phyloP scores from a whole-genome alignment of 2,113 vertebrate species.

The Rhinolophus sinicus region DNA sequence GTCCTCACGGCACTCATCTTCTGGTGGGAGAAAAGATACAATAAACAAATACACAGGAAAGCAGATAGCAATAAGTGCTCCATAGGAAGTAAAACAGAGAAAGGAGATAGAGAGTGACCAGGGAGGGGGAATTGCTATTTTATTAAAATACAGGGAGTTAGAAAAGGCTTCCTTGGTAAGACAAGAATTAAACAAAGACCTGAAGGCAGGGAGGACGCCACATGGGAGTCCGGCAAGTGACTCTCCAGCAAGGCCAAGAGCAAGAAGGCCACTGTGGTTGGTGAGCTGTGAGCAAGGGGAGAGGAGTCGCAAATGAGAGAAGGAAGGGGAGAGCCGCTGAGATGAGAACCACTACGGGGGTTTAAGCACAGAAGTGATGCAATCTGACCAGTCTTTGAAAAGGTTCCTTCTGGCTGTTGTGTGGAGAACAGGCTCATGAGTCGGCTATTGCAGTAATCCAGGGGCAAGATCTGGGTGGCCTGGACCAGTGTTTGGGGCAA shows the following conservation, averaged over 20 bases:
- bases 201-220: not conserved
- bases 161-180: not conserved
- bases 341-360: not conserved
- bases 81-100: not conserved
- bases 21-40: not conserved
- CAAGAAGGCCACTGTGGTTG: not conserved
- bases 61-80: not conserved
- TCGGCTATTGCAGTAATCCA: not conserved
- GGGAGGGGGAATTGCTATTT: not conserved
- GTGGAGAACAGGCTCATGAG: not conserved
- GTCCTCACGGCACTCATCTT: not conserved
- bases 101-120: not conserved
- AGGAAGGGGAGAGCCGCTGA: not conserved
- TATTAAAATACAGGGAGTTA: not conserved
- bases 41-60: not conserved
- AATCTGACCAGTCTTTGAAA: not conserved
- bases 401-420: not conserved
- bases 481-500: not conserved
- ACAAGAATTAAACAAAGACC: not conserved
- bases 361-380: not conserved
- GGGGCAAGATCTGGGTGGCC: not conserved
- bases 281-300: not conserved
- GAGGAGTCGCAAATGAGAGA: not conserved
- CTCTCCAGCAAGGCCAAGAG: not conserved
- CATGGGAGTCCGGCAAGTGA: not conserved